phyloP scores from a whole-genome alignment of 2,797 vertebrate genomes.

The Oryzias sinensis region DNA sequence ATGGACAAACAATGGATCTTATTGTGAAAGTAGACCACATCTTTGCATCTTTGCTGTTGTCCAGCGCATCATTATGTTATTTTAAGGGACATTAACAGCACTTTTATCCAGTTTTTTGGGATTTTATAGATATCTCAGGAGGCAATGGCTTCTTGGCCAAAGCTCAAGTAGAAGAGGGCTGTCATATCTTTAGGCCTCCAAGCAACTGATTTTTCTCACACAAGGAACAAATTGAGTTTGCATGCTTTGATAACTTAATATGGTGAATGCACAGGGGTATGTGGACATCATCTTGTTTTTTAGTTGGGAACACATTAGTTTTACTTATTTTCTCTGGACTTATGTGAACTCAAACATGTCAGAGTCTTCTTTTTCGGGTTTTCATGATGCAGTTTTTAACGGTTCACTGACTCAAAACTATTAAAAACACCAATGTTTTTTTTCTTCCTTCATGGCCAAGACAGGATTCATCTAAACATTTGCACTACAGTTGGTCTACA shows the following conservation, averaged over 20 bases:
- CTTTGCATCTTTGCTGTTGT: conserved; percentile 23
- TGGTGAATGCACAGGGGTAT: conserved; percentile 56
- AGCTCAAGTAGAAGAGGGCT: conserved; percentile 24
- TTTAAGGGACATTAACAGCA: conserved; percentile 10
- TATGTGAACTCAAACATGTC: conserved; percentile 25
- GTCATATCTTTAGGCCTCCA: conserved; percentile 63
- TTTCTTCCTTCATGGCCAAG: neutral
- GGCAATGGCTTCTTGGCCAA: conserved; percentile 32
- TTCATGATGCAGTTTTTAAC: conserved; percentile 28
- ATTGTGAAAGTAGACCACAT: conserved; percentile 4
- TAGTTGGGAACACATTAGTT: conserved; percentile 19
- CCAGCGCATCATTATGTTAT: conserved; percentile 27
- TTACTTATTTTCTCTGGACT: conserved; percentile 17
- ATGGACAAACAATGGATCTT: conserved; percentile 8
- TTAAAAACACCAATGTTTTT: conserved; percentile 9
- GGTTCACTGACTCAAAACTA: neutral
- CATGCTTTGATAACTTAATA: conserved; percentile 74
- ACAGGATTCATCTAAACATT: conserved; percentile 12
- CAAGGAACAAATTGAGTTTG: conserved; percentile 69
- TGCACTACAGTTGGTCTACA: conserved; percentile 1
- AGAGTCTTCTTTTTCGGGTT: conserved; percentile 26
- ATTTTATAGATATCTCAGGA: conserved; percentile 53
- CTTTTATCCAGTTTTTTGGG: conserved; percentile 26
- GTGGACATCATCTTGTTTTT: conserved; percentile 47
- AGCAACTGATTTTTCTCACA: conserved; percentile 68